These are phyloP conservation scores for Kryptolebias ocellatus DNA, from an alignment of 2,797 vertebrate species.

Conservation along the genomic window DNA sequence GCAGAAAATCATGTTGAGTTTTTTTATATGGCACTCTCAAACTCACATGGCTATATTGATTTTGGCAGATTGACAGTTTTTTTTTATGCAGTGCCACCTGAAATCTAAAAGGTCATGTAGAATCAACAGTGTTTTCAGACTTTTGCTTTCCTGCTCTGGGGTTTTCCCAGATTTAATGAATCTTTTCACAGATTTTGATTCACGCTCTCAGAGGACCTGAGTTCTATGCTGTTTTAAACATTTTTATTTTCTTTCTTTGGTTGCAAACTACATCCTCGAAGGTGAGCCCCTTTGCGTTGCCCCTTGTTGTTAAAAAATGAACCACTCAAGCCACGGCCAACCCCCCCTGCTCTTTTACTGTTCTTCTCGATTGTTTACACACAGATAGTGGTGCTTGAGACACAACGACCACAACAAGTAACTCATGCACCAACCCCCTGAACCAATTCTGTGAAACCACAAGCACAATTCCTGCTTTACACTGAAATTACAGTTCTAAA, in stretches of 20 bases:
- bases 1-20: neutral
- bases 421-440: too few relatives aligned
- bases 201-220: neutral
- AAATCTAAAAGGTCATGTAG: neutral
- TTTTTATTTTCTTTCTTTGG: neutral
- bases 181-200: neutral
- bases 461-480: too few relatives aligned
- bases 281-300: too few relatives aligned
- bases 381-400: too few relatives aligned
- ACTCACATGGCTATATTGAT: constrained; percentile 1
- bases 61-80: neutral
- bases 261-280: too few relatives aligned
- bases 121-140: neutral
- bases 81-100: neutral
- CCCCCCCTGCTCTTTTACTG: too few relatives aligned
- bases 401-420: too few relatives aligned
- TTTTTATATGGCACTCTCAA: neutral
- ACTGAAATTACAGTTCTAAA: too few relatives aligned
- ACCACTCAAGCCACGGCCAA: too few relatives aligned
- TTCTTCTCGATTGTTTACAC: too few relatives aligned
- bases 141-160: neutral
- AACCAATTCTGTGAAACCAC: too few relatives aligned
- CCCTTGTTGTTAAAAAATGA: too few relatives aligned
- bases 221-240: neutral
- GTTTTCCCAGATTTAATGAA: neutral